Evolutionary conservation across 2,113 vertebrate genomes (phyloP).

Genomic region (Protobothrops flavoviridis): DNA sequence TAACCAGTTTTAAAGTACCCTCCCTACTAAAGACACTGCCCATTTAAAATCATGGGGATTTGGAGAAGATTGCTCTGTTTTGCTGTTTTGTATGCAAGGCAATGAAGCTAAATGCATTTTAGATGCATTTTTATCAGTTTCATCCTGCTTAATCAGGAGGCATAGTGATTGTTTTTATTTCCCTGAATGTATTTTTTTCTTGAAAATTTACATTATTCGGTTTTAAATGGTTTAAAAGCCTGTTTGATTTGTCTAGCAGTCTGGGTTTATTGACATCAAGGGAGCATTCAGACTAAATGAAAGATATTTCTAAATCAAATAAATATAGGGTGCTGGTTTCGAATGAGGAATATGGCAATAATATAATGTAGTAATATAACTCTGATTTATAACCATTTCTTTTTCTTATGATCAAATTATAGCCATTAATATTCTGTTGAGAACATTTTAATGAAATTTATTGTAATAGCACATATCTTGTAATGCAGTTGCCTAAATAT

Average conservation of each 20-base stretch:
- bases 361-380: neutral
- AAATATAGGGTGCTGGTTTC: neutral
- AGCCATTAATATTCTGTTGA: neutral
- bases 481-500: neutral
- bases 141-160: conserved; percentile 11
- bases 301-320: conserved; percentile 14
- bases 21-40: neutral
- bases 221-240: conserved; percentile 27
- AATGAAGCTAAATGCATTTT: conserved; percentile 6
- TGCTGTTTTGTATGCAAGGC: neutral
- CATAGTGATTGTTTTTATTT: conserved; percentile 16
- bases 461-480: neutral
- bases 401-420: neutral
- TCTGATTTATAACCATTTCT: conserved; percentile 2
- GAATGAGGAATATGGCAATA: neutral
- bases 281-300: conserved; percentile 7
- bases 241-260: conserved; percentile 13
- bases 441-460: neutral
- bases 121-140: conserved; percentile 14
- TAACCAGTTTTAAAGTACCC: neutral
- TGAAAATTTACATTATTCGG: conserved; percentile 15
- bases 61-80: neutral
- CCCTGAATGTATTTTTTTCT: conserved; percentile 13
- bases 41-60: neutral
- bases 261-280: conserved; percentile 6